Evolutionary conservation across 2,797 vertebrate species (phyloP).

Genomic region (Heterohyrax brucei): DNA sequence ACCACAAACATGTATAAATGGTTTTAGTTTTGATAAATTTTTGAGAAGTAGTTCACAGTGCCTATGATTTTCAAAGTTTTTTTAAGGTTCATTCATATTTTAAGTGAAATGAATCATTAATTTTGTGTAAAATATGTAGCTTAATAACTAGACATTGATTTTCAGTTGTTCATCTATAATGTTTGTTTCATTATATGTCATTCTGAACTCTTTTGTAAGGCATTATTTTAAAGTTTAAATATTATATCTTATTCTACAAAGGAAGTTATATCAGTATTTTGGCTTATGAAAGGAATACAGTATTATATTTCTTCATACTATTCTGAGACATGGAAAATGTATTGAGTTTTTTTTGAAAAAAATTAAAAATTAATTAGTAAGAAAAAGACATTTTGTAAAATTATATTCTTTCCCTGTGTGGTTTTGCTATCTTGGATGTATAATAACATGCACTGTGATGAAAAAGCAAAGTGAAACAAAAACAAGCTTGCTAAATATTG

Average conservation of each 20-base stretch:
- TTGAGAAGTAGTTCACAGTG: neutral
- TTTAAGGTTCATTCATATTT: neutral
- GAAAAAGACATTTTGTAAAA: conserved; percentile 55
- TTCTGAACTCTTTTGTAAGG: neutral
- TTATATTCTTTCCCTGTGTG: neutral
- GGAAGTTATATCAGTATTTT: conserved; percentile 35
- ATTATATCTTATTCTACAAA: neutral
- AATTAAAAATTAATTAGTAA: neutral
- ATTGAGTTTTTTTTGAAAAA: neutral
- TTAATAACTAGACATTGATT: neutral
- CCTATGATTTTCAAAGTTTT: neutral
- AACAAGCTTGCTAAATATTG: conserved; percentile 34
- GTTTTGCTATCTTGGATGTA: neutral
- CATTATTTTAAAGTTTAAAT: conserved; percentile 44
- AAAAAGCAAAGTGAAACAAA: neutral
- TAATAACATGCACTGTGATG: conserved; percentile 54
- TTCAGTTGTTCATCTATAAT: neutral
- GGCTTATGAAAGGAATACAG: neutral
- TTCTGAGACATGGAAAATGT: conserved; percentile 27
- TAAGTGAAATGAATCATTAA: conserved; percentile 35
- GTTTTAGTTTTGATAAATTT: neutral
- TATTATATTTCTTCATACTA: neutral
- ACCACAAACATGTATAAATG: neutral
- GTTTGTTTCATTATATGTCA: neutral
- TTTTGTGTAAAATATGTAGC: neutral